These are phyloP conservation scores for Dorcus parallelipipedus DNA, from an alignment of 2,888 invertebrate genomes.

Conservation along the genomic window DNA sequence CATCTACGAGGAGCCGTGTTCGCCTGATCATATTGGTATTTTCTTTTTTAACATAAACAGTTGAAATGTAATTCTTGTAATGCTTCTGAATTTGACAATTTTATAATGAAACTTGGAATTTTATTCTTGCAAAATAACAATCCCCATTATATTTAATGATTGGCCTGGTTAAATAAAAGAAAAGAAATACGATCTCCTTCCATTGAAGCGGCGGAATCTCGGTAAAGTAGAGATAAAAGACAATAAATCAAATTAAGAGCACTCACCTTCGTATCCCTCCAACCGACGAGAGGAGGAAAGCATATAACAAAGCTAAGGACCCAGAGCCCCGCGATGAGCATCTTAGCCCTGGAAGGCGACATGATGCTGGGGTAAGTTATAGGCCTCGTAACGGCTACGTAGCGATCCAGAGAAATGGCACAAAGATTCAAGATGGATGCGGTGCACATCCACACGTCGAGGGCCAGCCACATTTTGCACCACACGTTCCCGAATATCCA, in stretches of 20 bases:
- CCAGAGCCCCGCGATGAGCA: conserved; percentile 90
- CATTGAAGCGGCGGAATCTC: too few species aligned
- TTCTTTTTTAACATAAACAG: too few species aligned
- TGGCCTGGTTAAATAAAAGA: too few species aligned
- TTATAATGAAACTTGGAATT: too few species aligned
- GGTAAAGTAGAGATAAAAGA: too few species aligned
- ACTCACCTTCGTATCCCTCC: conserved; percentile 75
- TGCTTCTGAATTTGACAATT: too few species aligned
- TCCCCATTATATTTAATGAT: too few species aligned
- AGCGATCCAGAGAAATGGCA: conserved; percentile 91
- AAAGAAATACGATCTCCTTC: too few species aligned
- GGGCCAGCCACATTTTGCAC: conserved; percentile 95
- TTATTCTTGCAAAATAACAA: too few species aligned
- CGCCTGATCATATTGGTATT: too few species aligned
- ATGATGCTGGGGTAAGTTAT: conserved; percentile 92
- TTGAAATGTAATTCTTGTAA: too few species aligned
- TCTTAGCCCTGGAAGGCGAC: conserved; percentile 80
- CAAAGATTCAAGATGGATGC: conserved; percentile 95
- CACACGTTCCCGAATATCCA: conserved; percentile 97
- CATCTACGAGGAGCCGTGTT: too few species aligned
- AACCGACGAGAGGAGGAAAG: conserved; percentile 92
- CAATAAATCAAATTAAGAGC: conserved; percentile 16
- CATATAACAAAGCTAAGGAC: conserved; percentile 93
- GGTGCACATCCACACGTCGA: conserved; percentile 99
- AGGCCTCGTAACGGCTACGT: conserved; percentile 94